Conservation (phyloP, 2,113 vertebrate genomes). For the Rhinogobius similis region DNA sequence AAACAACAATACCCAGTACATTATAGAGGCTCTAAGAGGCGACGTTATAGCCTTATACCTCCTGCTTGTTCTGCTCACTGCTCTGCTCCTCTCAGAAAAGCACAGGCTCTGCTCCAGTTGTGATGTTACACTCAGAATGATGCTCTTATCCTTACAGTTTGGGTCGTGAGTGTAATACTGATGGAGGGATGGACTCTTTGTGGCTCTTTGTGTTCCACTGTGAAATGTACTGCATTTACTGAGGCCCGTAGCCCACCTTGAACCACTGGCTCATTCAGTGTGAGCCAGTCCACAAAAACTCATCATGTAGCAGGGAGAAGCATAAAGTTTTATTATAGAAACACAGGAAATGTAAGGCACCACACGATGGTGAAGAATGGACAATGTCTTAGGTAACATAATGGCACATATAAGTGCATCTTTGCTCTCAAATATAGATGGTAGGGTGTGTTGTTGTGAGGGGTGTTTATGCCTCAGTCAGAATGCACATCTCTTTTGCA, state of each 20-base stretch:
- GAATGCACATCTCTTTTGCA: not conserved
- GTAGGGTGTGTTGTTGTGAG: no score
- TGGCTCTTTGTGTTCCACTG: slow-evolving; percentile 3
- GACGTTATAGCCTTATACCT: not conserved
- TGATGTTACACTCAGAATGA: slow-evolving; percentile 32
- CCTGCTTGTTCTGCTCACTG: not conserved
- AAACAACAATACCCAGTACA: no score
- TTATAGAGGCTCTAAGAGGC: not conserved
- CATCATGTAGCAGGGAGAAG: slow-evolving; percentile 53
- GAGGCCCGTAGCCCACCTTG: slow-evolving; percentile 25
- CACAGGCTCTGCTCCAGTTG: slow-evolving; percentile 23
- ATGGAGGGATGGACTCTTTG: slow-evolving; percentile 15
- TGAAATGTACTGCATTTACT: slow-evolving; percentile 12
- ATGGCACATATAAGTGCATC: no score
- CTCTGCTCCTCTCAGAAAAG: slow-evolving; percentile 15
- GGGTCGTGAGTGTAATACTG: slow-evolving; percentile 31
- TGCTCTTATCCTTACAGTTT: slow-evolving; percentile 14
- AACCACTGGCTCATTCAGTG: slow-evolving; percentile 46
- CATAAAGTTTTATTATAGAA: slow-evolving; percentile 41
- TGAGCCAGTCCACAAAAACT: slow-evolving; percentile 44
- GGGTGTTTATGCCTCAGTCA: not conserved
- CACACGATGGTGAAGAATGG: slow-evolving; percentile 4
- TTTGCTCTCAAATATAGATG: no score
- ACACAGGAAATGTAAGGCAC: slow-evolving; percentile 27
- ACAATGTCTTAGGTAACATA: not conserved